Base-by-base conservation (phyloP, 2,888 invertebrate genomes). In the Apoderus coryli region DNA sequence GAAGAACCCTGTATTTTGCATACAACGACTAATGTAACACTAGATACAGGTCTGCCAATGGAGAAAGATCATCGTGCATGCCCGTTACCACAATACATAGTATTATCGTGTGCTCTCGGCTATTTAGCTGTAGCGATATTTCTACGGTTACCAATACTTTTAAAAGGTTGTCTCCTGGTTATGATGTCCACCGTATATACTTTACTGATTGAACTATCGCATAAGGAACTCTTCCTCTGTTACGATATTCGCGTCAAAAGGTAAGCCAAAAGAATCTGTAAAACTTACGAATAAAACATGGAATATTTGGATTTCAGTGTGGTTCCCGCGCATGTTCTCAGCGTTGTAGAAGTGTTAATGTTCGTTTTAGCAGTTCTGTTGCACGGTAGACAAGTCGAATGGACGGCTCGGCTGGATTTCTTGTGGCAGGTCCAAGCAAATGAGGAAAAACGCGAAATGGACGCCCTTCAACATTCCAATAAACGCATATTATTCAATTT, bases 381-480 rank as follows among this genome's bases (percentile, higher is more conserved):
- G 29, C 88, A 89, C 56, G 88, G 77, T 1, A 72, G 75, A 42
- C 61, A 85, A 72, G 72, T 89, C 48, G 89, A 92, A 60, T 90
- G 89, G 85, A 89, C 88, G 27, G 81, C 85, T 11, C 64, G 89
- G 14, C 63, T 81, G 25, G 80, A 81, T 60, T 81, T 81, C 54
- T 62, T 81, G 14, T 81, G 80, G 80, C 80, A 81, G 55, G 65
- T 78, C 40, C 79, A 88, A 64, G 88, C 88, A 3, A 72, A 82
- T 29, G 86, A 89, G 51, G 89, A 90, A 60, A 88, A 88, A 56
- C 69, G 78, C 30, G 89, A 88, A 56, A 88, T 90, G 88, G 84
- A 84, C 45, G 82, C 86, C n/a, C 57, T 90, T 38, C 89, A 81
- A 65, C 77, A 80, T 63, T 85, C 84, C 42, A 90, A 89, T 57